Evolutionary conservation across 2,888 invertebrate genomes (phyloP), one percentile per base, ranked within the genome.

Genomic region (Agrilus cyanescens): DNA sequence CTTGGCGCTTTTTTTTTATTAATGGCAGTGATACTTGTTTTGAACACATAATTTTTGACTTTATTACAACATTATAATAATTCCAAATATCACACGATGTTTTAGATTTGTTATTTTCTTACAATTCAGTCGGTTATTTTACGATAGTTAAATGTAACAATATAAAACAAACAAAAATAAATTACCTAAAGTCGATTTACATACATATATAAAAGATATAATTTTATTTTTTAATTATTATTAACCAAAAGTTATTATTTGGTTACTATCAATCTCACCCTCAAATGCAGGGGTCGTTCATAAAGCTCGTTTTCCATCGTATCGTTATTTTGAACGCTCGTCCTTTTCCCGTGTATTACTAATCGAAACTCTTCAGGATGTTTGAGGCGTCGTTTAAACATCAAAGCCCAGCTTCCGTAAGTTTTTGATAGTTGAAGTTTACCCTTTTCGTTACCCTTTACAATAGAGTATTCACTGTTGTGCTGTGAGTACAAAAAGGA

Each of bases 321-420:
- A 38, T 49, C 40, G 20, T 44, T 38, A 32, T 53, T 48, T 20
- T 55, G 53, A 13, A 51, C 53, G 31, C 61, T 55, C 5, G 53
- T 55, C 2, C 71, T 64, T 45, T 58, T 58, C 29, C 75, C 76
- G 38, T 72, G 69, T n/a, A 79, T 73, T 37, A 74, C 66, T 43
- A 79, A 54, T 35, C 72, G 67, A 59, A 75, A 78, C 7, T 67
- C 64, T 2, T 68, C 73, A 1, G 74, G 68, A 32, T 65, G 61
- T 53, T 72, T 72, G 32, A 78, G 60, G 45, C 75, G 68, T 48
- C 69, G 66, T 40, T 67, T 68, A 63, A 79, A 78, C 53, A 78
- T 76, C 14, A 79, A 59, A 2, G 73, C 72, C 73, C 74, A 76
- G 3, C 76, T 66, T 4, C 73, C 75, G 53, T 72, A 69, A 47